Conservation (phyloP, 2,797 vertebrate species). For the Anas capensis region DNA sequence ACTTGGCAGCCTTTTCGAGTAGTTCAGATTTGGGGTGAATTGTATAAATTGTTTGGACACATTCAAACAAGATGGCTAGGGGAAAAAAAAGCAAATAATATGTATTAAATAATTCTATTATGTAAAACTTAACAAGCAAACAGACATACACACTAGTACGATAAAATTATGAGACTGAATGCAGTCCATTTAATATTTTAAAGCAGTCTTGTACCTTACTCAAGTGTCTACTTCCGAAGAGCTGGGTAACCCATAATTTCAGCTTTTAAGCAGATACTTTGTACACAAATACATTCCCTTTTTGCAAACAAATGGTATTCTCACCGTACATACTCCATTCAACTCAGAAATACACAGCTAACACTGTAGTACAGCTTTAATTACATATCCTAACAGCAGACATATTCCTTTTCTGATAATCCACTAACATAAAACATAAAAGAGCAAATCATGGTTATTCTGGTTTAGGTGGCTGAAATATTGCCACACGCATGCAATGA, state of each 20-base stretch:
- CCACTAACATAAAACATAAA: neutral
- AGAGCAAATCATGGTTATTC: neutral
- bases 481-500: neutral
- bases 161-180: neutral
- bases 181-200: neutral
- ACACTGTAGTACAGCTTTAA: neutral
- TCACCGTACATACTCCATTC: too few species aligned
- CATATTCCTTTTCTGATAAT: neutral
- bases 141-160: neutral
- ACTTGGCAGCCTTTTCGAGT: constrained; percentile 95
- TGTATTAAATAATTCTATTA: neutral
- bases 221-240: neutral
- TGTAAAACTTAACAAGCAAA: neutral
- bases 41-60: constrained; percentile 95
- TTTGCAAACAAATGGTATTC: neutral
- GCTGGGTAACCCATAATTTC: neutral
- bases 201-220: neutral
- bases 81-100: neutral
- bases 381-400: neutral
- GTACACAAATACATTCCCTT: neutral
- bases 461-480: neutral
- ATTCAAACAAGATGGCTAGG: constrained; percentile 96
- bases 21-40: constrained; percentile 93
- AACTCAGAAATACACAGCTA: neutral
- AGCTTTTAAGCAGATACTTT: neutral